These are phyloP conservation scores for Myiotriccus ornatus DNA, from an alignment of 2,797 vertebrate species.

Conservation along the genomic window DNA sequence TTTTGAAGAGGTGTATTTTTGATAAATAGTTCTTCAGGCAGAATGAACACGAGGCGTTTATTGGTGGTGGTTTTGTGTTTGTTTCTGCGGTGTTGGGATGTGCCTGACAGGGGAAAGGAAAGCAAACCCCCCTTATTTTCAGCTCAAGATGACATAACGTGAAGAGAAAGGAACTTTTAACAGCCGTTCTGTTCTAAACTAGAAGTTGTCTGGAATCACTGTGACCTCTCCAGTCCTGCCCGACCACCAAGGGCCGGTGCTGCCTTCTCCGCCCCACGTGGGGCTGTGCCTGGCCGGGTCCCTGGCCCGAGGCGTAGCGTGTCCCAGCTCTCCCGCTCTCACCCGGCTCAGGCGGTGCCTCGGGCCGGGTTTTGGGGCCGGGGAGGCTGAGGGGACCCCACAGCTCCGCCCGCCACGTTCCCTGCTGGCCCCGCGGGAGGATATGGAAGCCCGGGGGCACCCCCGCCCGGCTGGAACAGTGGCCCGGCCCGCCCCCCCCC, in stretches of 20 bases:
- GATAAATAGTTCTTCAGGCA: background rate
- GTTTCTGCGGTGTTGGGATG: background rate
- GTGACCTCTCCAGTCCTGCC: background rate
- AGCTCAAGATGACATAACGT: background rate
- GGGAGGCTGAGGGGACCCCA: fast-evolving
- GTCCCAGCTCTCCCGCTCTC: background rate
- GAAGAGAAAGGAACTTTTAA: background rate
- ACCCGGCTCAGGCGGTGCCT: fast-evolving
- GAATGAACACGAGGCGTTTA: fast-evolving
- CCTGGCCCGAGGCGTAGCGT: too few relatives aligned
- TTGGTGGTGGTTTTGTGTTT: background rate
- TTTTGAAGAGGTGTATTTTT: background rate
- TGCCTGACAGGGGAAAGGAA: background rate
- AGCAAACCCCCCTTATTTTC: background rate
- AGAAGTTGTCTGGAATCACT: background rate
- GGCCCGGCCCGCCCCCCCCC: background rate
- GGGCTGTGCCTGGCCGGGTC: too few relatives aligned
- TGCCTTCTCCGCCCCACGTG: too few relatives aligned
- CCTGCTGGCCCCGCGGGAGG: fast-evolving
- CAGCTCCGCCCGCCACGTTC: fast-evolving
- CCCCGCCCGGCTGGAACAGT: background rate
- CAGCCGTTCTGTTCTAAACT: background rate
- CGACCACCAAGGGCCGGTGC: too few relatives aligned
- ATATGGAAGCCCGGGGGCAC: fast-evolving
- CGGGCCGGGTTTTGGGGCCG: fast-evolving